These are phyloP conservation scores for Pyxicephalus adspersus DNA, from an alignment of 2,113 vertebrate species.

Conservation along the genomic window DNA sequence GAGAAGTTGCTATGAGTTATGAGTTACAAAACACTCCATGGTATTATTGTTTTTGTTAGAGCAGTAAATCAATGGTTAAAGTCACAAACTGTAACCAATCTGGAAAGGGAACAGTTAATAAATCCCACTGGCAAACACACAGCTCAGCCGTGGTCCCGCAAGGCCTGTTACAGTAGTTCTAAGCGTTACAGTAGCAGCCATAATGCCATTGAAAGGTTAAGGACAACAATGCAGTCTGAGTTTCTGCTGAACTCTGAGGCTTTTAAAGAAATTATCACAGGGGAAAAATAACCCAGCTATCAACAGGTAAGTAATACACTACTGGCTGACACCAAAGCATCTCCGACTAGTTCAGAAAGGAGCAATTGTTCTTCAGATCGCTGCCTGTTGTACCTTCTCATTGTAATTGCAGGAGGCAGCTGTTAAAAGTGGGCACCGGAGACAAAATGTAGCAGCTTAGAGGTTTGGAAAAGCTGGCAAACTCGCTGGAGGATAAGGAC, in stretches of 20 bases:
- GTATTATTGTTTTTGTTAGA: no score
- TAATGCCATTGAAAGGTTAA: constrained; percentile 36
- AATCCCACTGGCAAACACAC: not conserved
- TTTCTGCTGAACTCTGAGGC: constrained; percentile 67
- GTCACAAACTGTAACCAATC: not conserved
- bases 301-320: constrained; percentile 73
- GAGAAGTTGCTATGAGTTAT: no score
- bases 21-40: no score
- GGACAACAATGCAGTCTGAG: constrained; percentile 20
- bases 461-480: constrained; percentile 70
- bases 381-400: constrained; percentile 65
- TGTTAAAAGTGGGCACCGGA: constrained; percentile 70
- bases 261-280: constrained; percentile 72
- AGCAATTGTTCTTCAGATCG: constrained; percentile 65
- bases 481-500: constrained; percentile 73
- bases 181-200: not conserved
- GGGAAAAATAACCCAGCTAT: constrained; percentile 64
- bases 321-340: constrained; percentile 65
- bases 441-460: constrained; percentile 60
- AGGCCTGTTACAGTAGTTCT: not conserved
- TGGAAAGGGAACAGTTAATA: constrained; percentile 15
- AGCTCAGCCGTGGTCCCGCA: not conserved
- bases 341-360: constrained; percentile 59
- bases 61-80: not conserved
- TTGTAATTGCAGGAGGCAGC: constrained; percentile 75